Conservation (phyloP, 37 sponge, comb jelly and placozoan species). For the Tethya wilhelma region DNA sequence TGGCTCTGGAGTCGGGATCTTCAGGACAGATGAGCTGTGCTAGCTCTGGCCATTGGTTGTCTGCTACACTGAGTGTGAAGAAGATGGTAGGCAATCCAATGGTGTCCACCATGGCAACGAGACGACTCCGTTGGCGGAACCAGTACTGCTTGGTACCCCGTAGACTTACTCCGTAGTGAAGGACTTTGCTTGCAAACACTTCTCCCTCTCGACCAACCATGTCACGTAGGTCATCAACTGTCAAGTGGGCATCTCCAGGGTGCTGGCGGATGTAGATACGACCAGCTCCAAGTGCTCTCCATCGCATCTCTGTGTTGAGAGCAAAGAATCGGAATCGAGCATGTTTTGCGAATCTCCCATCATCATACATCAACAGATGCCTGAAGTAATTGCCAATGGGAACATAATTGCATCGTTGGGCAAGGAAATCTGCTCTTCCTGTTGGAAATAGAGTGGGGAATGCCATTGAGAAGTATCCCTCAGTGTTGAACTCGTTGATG, state of each 20-base stretch:
- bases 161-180: conserved; percentile 25
- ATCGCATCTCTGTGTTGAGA: conserved; percentile 55
- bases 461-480: conserved; percentile 48
- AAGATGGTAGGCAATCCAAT: conserved; percentile 51
- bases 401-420: too few relatives aligned
- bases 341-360: conserved; percentile 46
- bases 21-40: conserved; percentile 46
- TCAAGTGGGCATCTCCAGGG: conserved; percentile 29
- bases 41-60: conserved; percentile 60
- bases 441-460: conserved; percentile 55
- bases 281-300: conserved; percentile 38
- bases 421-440: conserved; percentile 31
- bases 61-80: conserved; percentile 67
- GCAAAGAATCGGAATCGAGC: conserved; percentile 54
- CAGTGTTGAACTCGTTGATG: conserved; percentile 50
- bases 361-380: conserved; percentile 45
- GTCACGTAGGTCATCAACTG: conserved; percentile 35
- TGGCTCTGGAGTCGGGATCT: conserved; percentile 9
- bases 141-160: conserved; percentile 39
- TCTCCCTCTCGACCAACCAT: conserved; percentile 32
- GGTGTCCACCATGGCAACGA: conserved; percentile 44
- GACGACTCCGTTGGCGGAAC: conserved; percentile 11
- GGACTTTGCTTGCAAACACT: conserved; percentile 20
- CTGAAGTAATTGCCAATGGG: too few relatives aligned
- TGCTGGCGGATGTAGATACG: conserved; percentile 30